phyloP scores from a whole-genome alignment of 2,797 vertebrate genomes.

The Phylloscopus collybita region DNA sequence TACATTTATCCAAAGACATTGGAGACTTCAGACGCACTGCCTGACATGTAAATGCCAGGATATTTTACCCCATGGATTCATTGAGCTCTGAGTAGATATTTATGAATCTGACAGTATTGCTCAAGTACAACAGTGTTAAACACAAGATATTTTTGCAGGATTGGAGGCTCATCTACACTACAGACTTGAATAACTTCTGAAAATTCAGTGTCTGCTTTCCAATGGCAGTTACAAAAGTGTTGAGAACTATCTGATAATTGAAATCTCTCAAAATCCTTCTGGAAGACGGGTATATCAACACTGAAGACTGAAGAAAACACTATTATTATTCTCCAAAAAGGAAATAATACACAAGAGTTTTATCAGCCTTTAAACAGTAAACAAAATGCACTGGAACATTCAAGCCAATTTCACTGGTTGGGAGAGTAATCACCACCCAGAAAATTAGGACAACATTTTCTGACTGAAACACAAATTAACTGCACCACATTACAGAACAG shows the following conservation, averaged over 20 bases:
- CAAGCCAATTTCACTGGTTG: conserved; percentile 42
- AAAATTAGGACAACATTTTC: conserved; percentile 58
- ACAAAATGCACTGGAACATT: conserved; percentile 43
- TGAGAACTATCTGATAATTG: not conserved
- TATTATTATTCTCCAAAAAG: conserved; percentile 18
- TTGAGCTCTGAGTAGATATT: not conserved
- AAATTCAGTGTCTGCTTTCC: conserved; percentile 2
- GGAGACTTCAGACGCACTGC: not conserved
- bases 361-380: conserved; percentile 41
- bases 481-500: conserved; percentile 12
- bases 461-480: conserved; percentile 54
- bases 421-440: conserved; percentile 41
- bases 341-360: conserved; percentile 30
- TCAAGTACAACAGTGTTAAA: not conserved
- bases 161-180: not conserved
- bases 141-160: not conserved
- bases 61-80: not conserved
- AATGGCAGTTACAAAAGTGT: not conserved
- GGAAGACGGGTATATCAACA: conserved; percentile 34
- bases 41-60: not conserved
- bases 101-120: not conserved
- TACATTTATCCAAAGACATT: not conserved
- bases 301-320: not conserved
- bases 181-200: not conserved
- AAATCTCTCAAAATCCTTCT: conserved; percentile 25